Base-by-base conservation (phyloP, 1,140 invertebrate genomes). In the Atta cephalotes region DNA sequence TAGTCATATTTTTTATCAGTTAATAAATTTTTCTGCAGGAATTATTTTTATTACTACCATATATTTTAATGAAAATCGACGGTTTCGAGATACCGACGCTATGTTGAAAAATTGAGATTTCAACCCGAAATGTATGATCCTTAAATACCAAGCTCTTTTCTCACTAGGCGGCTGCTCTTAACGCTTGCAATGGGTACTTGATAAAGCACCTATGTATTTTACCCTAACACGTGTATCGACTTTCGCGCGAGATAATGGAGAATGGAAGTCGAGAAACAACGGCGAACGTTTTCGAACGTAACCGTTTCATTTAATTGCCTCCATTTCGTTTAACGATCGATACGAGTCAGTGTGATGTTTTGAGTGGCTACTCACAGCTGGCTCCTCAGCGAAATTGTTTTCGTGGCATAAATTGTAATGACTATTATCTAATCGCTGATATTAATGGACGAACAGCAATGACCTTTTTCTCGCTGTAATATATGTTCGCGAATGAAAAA, bases 281-380 rank as follows among this genome's bases (percentile, higher is more conserved):
- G 14, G 77, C 78, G 49, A 82, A 35, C 66, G 53, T 65, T 87
- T 82, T 87, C 66, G 53, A 87, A 82, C 77, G 77, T 81, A 68
- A 81, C 66, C 85, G n/a, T 87, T 87, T 87, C 68, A 51, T 87
- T 87, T 87, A 84, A 87, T 81, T 87, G 58, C 56, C 65, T 65
- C 79, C 56, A 72, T 82, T 87, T 71, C 58, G 58, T 39, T 71
- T 87, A 82, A 87, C 85, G 79, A 68, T 87, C 78, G 31, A 87
- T 72, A 53, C 78, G 51, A 62, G n/a, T 70, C 39, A 56, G 49
- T 49, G 35, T 39, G 76, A 80, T 81, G 28, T 25, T 70, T 86
- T 49, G 70, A 84, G 66, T 76, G 71, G 70, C 39, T 45, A 56
- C 82, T 85, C 60, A 45, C 39, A n/a, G 25, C 45, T 45, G 28